Evolutionary conservation across 1,140 invertebrate species (phyloP).

Genomic region (Caerostris darwini): DNA sequence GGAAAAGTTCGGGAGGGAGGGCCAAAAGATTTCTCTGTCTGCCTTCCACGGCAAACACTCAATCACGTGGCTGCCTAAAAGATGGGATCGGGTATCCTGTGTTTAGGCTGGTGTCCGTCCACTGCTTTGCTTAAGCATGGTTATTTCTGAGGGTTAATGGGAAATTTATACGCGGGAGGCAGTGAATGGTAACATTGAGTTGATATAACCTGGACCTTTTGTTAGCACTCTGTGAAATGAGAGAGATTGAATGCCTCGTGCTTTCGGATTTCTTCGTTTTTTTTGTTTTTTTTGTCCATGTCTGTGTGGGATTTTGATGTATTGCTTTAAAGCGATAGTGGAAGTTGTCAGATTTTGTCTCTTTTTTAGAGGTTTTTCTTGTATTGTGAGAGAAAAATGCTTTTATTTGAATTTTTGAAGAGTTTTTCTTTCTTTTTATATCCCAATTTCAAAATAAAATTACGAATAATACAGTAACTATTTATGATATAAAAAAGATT

Average conservation of each 20-base stretch:
- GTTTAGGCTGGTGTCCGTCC: background rate
- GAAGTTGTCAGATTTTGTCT: too few species aligned
- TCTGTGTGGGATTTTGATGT: too few species aligned
- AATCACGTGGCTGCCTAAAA: slow-evolving; percentile 37
- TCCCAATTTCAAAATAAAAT: too few species aligned
- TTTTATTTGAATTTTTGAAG: too few species aligned
- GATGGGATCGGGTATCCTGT: slow-evolving; percentile 36
- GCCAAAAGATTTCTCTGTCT: background rate
- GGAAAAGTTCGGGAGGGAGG: background rate
- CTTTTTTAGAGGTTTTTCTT: too few species aligned
- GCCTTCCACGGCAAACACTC: background rate
- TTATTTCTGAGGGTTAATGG: slow-evolving; percentile 42
- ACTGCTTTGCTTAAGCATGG: slow-evolving; percentile 42
- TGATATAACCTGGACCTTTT: slow-evolving; percentile 25
- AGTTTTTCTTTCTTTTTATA: too few species aligned
- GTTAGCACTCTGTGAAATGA: background rate
- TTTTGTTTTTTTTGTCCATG: background rate
- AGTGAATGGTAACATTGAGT: background rate
- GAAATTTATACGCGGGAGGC: slow-evolving; percentile 39
- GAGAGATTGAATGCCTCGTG: slow-evolving; percentile 1
- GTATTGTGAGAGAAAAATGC: too few species aligned
- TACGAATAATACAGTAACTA: too few species aligned
- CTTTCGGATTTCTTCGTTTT: background rate
- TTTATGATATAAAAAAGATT: too few species aligned
- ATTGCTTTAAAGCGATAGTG: too few species aligned